These are phyloP conservation scores for Aleiodes alternator DNA, from an alignment of 2,888 invertebrate species.

Conservation along the genomic window DNA sequence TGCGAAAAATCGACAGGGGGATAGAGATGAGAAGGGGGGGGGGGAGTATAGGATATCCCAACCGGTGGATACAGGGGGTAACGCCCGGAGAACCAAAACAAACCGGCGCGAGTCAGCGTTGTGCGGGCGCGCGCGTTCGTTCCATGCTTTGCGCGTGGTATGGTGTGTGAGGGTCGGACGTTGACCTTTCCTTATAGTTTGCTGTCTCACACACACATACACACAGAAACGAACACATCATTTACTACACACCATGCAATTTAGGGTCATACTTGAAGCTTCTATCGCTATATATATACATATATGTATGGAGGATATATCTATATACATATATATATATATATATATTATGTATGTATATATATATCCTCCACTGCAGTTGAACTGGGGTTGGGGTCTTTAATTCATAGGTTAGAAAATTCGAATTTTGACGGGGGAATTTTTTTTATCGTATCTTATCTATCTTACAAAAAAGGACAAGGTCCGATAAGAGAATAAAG, in stretches of 20 bases:
- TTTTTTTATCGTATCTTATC: no score
- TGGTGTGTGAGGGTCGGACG: constrained; percentile 74
- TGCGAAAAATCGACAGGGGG: constrained; percentile 15
- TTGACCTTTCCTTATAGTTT: constrained; percentile 69
- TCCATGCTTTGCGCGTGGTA: constrained; percentile 61
- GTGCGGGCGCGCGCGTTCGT: constrained; percentile 56
- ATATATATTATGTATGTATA: no score
- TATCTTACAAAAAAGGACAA: no score
- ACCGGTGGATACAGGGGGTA: constrained; percentile 64
- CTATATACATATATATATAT: no score
- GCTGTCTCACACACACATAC: not conserved
- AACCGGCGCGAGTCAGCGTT: constrained; percentile 64
- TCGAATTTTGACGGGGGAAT: no score
- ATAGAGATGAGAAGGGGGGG: constrained; percentile 29
- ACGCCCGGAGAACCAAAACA: constrained; percentile 76
- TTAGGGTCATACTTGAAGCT: not conserved
- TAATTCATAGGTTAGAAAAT: no score
- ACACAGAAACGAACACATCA: not conserved
- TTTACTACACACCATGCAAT: not conserved
- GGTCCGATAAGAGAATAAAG: not conserved
- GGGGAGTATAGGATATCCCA: not conserved
- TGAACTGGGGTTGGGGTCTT: not conserved
- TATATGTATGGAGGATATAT: no score
- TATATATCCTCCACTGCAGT: not conserved
- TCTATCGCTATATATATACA: no score